These are phyloP conservation scores for Natrix natrix DNA, from an alignment of 2,797 vertebrate species.

Conservation along the genomic window DNA sequence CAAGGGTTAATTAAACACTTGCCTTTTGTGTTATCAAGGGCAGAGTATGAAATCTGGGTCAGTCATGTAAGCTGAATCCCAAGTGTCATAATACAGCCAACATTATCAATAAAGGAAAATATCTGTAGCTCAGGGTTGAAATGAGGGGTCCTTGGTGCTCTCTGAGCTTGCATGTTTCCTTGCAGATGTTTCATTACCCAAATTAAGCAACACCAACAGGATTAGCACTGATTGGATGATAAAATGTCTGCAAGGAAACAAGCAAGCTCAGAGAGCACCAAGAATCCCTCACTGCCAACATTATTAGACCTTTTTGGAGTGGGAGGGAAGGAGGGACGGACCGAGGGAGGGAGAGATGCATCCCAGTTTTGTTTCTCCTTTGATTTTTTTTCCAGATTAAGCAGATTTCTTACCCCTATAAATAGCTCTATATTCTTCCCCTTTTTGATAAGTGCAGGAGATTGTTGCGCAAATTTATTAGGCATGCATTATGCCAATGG, in stretches of 20 bases:
- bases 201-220: background rate
- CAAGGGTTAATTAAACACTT: background rate
- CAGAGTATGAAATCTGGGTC: background rate
- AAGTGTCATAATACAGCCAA: background rate
- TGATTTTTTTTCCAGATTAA: background rate
- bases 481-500: background rate
- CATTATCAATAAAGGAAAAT: background rate
- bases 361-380: background rate
- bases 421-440: background rate
- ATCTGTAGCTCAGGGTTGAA: background rate
- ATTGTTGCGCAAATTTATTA: constrained; percentile 23
- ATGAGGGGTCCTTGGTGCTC: background rate
- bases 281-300: background rate
- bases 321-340: background rate
- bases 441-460: background rate
- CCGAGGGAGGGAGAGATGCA: background rate
- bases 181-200: too few species aligned
- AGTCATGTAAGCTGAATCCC: background rate
- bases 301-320: background rate
- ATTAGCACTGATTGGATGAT: background rate
- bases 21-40: background rate
- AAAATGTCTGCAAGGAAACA: background rate
- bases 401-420: constrained; percentile 10
- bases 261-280: background rate
- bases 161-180: background rate